phyloP scores from a whole-genome alignment of 2,797 vertebrate genomes.

The Acanthurus lineatus region DNA sequence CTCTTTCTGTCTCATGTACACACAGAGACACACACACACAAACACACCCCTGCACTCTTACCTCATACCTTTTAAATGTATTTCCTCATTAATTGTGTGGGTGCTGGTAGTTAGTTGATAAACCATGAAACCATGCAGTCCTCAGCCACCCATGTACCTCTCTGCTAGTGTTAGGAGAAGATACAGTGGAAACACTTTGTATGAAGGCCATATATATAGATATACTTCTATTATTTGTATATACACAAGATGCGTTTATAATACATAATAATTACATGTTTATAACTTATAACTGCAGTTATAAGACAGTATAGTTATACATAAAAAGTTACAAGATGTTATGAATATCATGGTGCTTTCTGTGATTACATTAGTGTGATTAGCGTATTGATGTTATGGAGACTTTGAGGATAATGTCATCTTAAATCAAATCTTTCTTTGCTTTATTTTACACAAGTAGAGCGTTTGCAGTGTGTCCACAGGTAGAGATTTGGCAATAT shows the following conservation, averaged over 20 bases:
- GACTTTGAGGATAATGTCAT: neutral
- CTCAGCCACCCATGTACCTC: slow-evolving; percentile 15
- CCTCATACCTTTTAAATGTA: slow-evolving; percentile 62
- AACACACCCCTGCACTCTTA: slow-evolving; percentile 54
- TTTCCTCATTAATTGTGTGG: slow-evolving; percentile 38
- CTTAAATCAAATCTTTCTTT: neutral
- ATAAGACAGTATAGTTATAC: neutral
- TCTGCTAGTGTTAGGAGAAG: slow-evolving; percentile 10
- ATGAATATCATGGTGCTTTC: slow-evolving; percentile 7
- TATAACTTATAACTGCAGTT: neutral
- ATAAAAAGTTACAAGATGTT: neutral
- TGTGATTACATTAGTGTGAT: neutral
- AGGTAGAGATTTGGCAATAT: no score
- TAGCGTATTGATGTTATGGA: neutral
- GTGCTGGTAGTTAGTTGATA: slow-evolving; percentile 11
- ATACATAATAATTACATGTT: neutral
- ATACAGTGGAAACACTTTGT: slow-evolving; percentile 27
- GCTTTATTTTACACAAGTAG: no score
- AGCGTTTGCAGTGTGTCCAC: no score
- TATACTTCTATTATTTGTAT: neutral
- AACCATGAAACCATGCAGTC: slow-evolving; percentile 22
- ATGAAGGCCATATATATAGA: slow-evolving; percentile 16
- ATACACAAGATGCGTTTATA: neutral
- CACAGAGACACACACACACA: slow-evolving; percentile 41
- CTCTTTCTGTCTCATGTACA: slow-evolving; percentile 26